phyloP scores from a whole-genome alignment of 2,797 vertebrate species.

The Falco novaeseelandiae region DNA sequence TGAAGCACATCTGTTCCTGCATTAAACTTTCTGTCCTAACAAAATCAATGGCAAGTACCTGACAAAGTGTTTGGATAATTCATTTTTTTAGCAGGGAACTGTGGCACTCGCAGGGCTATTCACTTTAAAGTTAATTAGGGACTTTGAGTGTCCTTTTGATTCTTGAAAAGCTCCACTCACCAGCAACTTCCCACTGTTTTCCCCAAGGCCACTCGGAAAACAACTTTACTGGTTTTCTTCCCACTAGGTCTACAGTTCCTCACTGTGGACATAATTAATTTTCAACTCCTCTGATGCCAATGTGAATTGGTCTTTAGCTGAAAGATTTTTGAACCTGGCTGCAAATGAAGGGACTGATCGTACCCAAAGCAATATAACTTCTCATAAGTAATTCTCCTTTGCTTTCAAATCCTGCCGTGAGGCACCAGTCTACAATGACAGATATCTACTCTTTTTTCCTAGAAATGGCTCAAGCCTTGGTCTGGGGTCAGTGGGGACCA shows the following conservation, averaged over 20 bases:
- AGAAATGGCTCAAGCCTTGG: not conserved
- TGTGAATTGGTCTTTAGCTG: not conserved
- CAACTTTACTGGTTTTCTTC: not conserved
- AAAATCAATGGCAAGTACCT: not conserved
- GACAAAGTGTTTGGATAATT: not conserved
- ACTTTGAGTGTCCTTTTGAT: conserved; percentile 23
- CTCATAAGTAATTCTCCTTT: not conserved
- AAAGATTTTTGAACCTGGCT: not conserved
- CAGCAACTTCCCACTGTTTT: not conserved
- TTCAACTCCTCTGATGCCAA: not conserved
- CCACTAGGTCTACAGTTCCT: not conserved
- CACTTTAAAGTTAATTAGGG: not conserved
- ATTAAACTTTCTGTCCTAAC: not conserved
- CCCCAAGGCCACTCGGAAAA: conserved; percentile 1
- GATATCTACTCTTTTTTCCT: not conserved
- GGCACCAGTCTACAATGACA: not conserved
- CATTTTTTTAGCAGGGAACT: not conserved
- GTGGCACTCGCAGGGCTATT: not conserved
- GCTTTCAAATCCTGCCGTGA: not conserved
- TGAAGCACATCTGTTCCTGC: not conserved
- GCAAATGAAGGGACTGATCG: not conserved
- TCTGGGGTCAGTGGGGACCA: rapidly evolving
- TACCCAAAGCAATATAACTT: not conserved
- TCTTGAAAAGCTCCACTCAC: conserved; percentile 8
- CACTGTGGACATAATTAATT: not conserved